These are phyloP conservation scores for Cantharis rustica DNA, from an alignment of 2,888 invertebrate genomes.

Conservation along the genomic window DNA sequence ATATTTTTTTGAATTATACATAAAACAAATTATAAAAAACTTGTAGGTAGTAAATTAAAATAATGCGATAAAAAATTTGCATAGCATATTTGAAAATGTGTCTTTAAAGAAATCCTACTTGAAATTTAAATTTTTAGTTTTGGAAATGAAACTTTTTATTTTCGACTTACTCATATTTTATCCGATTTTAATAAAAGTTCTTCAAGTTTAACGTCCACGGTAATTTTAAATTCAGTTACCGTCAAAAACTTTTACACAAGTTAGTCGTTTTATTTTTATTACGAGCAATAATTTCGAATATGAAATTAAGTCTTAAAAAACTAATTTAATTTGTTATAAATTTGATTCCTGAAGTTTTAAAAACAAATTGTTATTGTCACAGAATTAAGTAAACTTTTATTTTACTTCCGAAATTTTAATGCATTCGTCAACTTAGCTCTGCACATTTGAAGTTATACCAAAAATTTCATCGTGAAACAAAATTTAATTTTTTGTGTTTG, in stretches of 20 bases:
- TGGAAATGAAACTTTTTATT: slow-evolving; percentile 12
- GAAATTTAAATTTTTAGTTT: slow-evolving; percentile 13
- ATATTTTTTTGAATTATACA: not conserved
- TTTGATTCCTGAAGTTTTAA: not conserved
- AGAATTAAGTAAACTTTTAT: not conserved
- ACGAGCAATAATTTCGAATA: not conserved
- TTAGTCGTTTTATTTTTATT: not conserved
- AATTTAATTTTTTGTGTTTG: not conserved
- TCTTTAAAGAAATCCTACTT: slow-evolving; percentile 5
- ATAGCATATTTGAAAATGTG: slow-evolving; percentile 7
- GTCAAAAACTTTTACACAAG: slow-evolving; percentile 8
- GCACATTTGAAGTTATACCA: not conserved
- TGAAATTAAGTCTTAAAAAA: not conserved
- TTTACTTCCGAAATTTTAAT: not conserved
- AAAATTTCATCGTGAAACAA: not conserved
- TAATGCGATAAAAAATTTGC: not conserved
- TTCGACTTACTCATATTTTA: slow-evolving; percentile 14
- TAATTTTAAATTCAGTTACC: slow-evolving; percentile 17
- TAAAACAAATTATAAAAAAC: not conserved
- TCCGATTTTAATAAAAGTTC: slow-evolving; percentile 15
- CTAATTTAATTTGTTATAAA: not conserved
- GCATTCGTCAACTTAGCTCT: not conserved
- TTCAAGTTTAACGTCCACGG: slow-evolving; percentile 13
- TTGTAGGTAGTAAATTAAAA: not conserved
- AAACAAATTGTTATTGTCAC: not conserved